Evolutionary conservation across 2,113 vertebrate species (phyloP), one percentile per base, ranked within the genome.

Genomic region (Stigmatopora nigra): DNA sequence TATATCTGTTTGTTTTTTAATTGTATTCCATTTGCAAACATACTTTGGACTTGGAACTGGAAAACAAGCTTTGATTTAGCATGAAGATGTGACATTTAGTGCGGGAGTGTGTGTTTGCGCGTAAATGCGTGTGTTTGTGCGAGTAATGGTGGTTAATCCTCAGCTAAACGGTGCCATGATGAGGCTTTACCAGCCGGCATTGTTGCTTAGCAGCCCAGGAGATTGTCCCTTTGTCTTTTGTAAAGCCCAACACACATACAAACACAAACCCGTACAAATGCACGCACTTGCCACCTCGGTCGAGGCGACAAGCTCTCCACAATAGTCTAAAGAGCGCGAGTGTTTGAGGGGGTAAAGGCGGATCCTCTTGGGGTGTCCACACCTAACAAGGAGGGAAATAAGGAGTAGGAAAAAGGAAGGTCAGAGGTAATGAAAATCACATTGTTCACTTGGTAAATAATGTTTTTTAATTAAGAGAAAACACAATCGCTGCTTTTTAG

Each of bases 131-230:
- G 75, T 84, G 68, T 82, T 22, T 78, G 65, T 83, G 69, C 78
- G 76, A 69, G 75, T 80, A 78, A 86, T 79, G 72, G 75, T 78
- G 68, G 44, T 72, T 85, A 87, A 89, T 87, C 84, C 84, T 75
- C 61, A 62, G 68, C 79, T 86, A 87, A 87, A 86, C 67, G 71
- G 51, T 78, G 75, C 83, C 77, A 79, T 75, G 77, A 84, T 82
- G 81, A 82, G 77, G 82, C 70, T 84, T 87, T 86, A 83, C 78
- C 65, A 77, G 68, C 65, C 73, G 45, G 77, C 75, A 86, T 78
- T 84, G 87, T 87, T 85, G 81, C 84, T 81, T 82, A 85, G 85
- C 84, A 86, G 81, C 79, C 69, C 75, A 61, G n/a, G 68, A 81
- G 71, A 76, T 83, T 79, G 78, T 68, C 75, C 58, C 79, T 84